Evolutionary conservation across 2,113 vertebrate genomes (phyloP), one percentile per base, ranked within the genome.

Genomic region (Trematocara nigrifrons): DNA sequence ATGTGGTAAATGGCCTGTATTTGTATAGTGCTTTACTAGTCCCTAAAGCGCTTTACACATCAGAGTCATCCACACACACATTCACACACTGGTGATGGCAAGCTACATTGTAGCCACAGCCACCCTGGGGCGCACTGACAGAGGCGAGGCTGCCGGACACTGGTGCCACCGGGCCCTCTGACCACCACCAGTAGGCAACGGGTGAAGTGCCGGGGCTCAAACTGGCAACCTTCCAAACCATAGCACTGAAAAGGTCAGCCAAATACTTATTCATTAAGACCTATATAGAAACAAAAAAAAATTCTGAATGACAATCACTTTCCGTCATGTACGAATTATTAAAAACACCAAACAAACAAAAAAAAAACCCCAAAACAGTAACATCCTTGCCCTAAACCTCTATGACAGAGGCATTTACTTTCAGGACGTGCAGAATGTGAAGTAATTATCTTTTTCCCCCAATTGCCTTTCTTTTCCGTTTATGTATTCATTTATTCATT

Each of bases 401-500:
- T 80, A 57, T n/a, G 77, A 52, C 22, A 33, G 31, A 80, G 15
- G 15, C 77, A 71, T 69, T 86, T 87, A 74, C 56, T 83, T 87
- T 82, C 47, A 61, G 83, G 42, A 40, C 29, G 9, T 83, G 59
- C 80, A 79, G 61, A 26, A 81, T 47, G 38, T 71, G 64, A 77
- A 87, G 79, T 88, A 89, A 90, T 94, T 89, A 92, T 83, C 80
- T 80, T 86, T 61, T 29, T 8, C 47, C 49, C 79, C 42, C 69
- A 49, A 87, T 76, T 89, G 53, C 6, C 45, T 87, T 87, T 82
- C 26, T 52, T 79, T 26, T 59, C 81, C 84, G 61, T 91, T 89
- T 85, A 61, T n/a, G 29, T 61, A 89, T 91, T 88, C 53, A 87
- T 91, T 78, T 89, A 91, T 93, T 88, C 77, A 87, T 88, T 85